A percentile compares a stretch with the other conserved stretches of the same genome.
phyloP scores from a whole-genome alignment of 2,113 vertebrate genomes.

The Pagrus major region DNA sequence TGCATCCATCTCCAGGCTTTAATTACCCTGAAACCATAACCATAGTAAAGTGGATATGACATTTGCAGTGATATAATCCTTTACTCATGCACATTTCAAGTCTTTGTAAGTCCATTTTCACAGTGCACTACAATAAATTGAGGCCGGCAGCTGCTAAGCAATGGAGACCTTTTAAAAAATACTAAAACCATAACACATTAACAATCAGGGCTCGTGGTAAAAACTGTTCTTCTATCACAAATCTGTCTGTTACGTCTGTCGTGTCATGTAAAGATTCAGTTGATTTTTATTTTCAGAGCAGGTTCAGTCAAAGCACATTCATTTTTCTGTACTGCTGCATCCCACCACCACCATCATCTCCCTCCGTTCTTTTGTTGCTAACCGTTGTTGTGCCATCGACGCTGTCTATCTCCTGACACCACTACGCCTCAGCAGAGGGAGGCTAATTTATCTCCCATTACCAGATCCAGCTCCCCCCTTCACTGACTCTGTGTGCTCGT shows the following conservation, averaged over 20 bases:
- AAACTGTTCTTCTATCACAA: too few relatives aligned
- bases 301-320: too few relatives aligned
- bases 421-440: not conserved
- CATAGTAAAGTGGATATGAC: not conserved
- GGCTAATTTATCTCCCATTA: constrained; percentile 47
- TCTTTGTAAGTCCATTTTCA: not conserved
- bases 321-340: too few relatives aligned
- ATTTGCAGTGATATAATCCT: not conserved
- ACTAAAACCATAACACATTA: not conserved
- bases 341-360: too few relatives aligned
- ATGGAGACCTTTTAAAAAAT: not conserved
- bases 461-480: not conserved
- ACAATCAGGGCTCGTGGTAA: not conserved
- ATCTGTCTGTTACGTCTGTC: too few relatives aligned
- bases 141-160: too few relatives aligned
- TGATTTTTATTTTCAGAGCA: not conserved
- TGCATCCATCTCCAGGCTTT: not conserved
- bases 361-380: not conserved
- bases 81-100: not conserved
- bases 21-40: not conserved
- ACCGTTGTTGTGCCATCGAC: not conserved
- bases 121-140: not conserved
- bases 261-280: not conserved
- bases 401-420: constrained; percentile 12
- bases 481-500: not conserved